Evolutionary conservation across 2,888 invertebrate genomes (phyloP).

Genomic region (Eristalis pertinax): DNA sequence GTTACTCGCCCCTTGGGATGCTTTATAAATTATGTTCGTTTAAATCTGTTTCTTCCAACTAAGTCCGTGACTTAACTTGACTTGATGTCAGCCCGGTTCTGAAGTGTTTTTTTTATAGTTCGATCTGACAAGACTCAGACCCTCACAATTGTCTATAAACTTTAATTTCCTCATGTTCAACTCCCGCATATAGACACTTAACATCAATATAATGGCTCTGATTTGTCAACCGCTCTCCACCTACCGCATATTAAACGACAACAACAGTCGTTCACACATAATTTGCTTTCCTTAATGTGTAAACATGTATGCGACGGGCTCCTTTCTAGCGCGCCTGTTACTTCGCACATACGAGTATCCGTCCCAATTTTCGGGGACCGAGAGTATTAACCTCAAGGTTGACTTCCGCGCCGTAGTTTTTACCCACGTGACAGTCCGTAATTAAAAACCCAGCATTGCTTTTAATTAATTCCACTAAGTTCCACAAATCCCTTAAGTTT

Average conservation of each 20-base stretch:
- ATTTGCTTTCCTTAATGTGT: background rate
- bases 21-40: no score
- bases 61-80: background rate
- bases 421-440: background rate
- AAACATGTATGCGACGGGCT: background rate
- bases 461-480: background rate
- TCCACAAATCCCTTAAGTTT: background rate
- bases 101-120: background rate
- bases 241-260: background rate
- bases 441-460: background rate
- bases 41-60: no score
- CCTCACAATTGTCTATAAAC: background rate
- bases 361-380: background rate
- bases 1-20: no score
- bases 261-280: background rate
- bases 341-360: background rate
- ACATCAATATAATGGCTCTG: background rate
- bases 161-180: background rate
- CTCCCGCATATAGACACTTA: background rate
- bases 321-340: background rate
- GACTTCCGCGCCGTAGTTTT: background rate
- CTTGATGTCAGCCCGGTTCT: background rate
- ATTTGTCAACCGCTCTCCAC: background rate
- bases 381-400: background rate
- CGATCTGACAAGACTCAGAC: background rate